These are phyloP conservation scores for Hirtodrosophila cameraria DNA, from an alignment of 2,888 invertebrate genomes.

Conservation along the genomic window DNA sequence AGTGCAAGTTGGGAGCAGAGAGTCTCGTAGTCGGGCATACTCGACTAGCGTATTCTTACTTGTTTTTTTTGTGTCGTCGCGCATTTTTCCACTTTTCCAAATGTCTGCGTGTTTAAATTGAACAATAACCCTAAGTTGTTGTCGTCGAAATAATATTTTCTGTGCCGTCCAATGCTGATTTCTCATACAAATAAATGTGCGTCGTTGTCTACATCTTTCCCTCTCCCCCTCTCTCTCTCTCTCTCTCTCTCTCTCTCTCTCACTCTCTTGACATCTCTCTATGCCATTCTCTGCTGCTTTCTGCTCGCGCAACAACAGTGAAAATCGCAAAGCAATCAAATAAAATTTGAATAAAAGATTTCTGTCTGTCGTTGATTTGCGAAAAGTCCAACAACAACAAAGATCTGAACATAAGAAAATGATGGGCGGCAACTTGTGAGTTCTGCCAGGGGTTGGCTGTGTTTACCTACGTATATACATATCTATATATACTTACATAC, in stretches of 20 bases:
- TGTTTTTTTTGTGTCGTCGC: slow-evolving; percentile 33
- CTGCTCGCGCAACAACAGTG: slow-evolving; percentile 51
- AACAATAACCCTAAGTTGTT: slow-evolving; percentile 79
- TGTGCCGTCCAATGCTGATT: slow-evolving; percentile 71
- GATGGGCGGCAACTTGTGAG: slow-evolving; percentile 66
- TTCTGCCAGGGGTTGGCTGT: slow-evolving; percentile 16
- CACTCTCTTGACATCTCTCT: not conserved
- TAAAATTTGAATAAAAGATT: slow-evolving; percentile 82
- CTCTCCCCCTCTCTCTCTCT: slow-evolving; percentile 8
- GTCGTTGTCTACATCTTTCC: slow-evolving; percentile 12
- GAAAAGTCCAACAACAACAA: slow-evolving; percentile 60
- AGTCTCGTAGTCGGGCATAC: too few species aligned
- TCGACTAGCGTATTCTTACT: not conserved
- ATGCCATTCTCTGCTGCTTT: slow-evolving; percentile 30
- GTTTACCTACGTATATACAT: too few species aligned
- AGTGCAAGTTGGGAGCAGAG: too few species aligned
- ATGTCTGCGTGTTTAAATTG: slow-evolving; percentile 75
- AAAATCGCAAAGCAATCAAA: slow-evolving; percentile 81
- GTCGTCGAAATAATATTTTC: slow-evolving; percentile 78
- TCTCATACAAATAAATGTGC: slow-evolving; percentile 69
- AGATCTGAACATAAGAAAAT: slow-evolving; percentile 45
- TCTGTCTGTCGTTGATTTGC: slow-evolving; percentile 80
- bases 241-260: not conserved
- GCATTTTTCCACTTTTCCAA: slow-evolving; percentile 54
- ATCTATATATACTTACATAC: slow-evolving; percentile 11